Evolutionary conservation across 2,113 vertebrate species (phyloP).

Genomic region (Piprites chloris): DNA sequence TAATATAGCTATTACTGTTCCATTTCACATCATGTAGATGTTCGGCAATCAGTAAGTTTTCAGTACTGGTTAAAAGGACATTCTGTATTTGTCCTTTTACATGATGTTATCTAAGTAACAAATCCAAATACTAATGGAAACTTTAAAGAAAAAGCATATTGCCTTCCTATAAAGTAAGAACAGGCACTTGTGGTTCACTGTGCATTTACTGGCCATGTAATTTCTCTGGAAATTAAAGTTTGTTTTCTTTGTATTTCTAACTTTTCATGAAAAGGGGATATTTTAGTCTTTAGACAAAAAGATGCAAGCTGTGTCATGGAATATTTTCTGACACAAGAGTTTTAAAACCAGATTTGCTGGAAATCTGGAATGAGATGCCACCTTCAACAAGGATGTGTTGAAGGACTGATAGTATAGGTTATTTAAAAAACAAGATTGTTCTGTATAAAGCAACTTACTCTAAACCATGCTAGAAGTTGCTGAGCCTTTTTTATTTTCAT

Average conservation of each 20-base stretch:
- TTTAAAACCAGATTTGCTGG: slow-evolving; percentile 61
- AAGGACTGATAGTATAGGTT: slow-evolving; percentile 22
- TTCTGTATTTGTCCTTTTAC: slow-evolving; percentile 56
- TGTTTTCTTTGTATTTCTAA: slow-evolving; percentile 73
- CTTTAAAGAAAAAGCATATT: slow-evolving; percentile 45
- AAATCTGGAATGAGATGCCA: slow-evolving; percentile 56
- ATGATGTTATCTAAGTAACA: slow-evolving; percentile 34
- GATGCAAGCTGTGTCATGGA: slow-evolving; percentile 62
- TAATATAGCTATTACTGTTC: slow-evolving; percentile 58
- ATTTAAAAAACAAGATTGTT: slow-evolving; percentile 29
- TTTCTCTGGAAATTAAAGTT: slow-evolving; percentile 72
- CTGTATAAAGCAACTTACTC: slow-evolving; percentile 34
- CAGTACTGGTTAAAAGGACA: slow-evolving; percentile 55
- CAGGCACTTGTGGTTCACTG: slow-evolving; percentile 66
- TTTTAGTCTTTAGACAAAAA: slow-evolving; percentile 69
- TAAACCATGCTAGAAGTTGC: slow-evolving; percentile 50
- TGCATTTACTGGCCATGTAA: slow-evolving; percentile 75
- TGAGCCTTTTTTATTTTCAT: slow-evolving; percentile 34
- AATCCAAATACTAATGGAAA: slow-evolving; percentile 32
- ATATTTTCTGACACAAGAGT: slow-evolving; percentile 41
- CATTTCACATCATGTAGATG: slow-evolving; percentile 39
- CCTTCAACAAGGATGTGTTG: slow-evolving; percentile 48
- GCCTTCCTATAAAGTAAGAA: slow-evolving; percentile 50
- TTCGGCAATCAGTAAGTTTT: slow-evolving; percentile 54
- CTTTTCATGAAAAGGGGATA: slow-evolving; percentile 78